A percentile compares a stretch with the other conserved stretches of the same genome.
Evolutionary conservation across 1,140 invertebrate species (phyloP).

Genomic region (Dendroctonus valens): DNA sequence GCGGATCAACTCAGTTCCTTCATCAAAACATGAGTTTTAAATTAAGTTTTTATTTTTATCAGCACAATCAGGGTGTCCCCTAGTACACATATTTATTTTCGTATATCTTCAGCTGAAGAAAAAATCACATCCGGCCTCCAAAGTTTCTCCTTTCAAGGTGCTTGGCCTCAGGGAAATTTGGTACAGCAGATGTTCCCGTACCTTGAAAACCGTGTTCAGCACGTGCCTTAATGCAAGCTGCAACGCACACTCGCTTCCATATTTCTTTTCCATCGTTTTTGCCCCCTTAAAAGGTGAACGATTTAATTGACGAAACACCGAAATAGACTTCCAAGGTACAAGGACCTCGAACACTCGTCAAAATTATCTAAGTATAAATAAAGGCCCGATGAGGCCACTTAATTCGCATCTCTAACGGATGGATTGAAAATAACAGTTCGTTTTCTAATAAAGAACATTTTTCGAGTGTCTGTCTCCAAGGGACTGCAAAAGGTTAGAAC

Average conservation of each 20-base stretch:
- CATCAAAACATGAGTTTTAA: too few relatives aligned
- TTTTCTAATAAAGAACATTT: too few relatives aligned
- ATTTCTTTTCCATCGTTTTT: constrained; percentile 9
- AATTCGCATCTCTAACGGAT: too few relatives aligned
- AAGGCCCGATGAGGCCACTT: too few relatives aligned
- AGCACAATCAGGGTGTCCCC: neutral
- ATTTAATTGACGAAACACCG: constrained; percentile 21
- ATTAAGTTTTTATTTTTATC: too few relatives aligned
- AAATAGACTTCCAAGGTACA: constrained; percentile 18
- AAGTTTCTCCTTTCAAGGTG: constrained; percentile 2
- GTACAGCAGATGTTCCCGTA: constrained; percentile 9
- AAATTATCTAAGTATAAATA: too few relatives aligned
- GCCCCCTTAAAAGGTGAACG: constrained; percentile 23
- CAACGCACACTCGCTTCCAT: constrained; percentile 3
- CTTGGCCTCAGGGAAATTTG: constrained; percentile 1
- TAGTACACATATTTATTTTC: constrained; percentile 2
- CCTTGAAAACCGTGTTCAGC: constrained; percentile 17
- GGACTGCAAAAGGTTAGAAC: too few relatives aligned
- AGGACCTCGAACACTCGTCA: constrained; percentile 2
- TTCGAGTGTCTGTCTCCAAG: too few relatives aligned
- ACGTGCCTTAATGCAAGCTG: constrained; percentile 15
- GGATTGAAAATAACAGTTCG: too few relatives aligned
- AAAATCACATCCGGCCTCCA: constrained; percentile 11
- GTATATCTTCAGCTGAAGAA: neutral
- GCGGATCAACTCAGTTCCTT: too few relatives aligned